Base-by-base conservation (phyloP, 2,888 invertebrate species). In the Adelognathus sp. region DNA sequence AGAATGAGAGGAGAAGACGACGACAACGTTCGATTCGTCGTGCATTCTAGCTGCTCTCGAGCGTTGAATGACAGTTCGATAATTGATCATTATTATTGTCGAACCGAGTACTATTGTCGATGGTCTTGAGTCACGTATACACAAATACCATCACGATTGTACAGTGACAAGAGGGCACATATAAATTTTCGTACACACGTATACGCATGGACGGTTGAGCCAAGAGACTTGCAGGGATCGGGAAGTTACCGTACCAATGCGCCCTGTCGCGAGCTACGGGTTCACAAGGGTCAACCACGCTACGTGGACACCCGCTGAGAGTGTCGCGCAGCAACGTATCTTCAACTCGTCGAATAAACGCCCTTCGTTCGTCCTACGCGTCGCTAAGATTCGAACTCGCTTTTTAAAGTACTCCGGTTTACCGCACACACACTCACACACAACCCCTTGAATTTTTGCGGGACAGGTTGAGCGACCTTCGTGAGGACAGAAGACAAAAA, bases 21-120 rank as follows among this genome's bases (percentile, higher is more conserved):
- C 75, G 81, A 79, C 78, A 78, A 70, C 83, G 84, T 82, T 86
- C 85, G 86, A 89, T 88, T 89, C 88, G 87, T 88, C 86, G 86
- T 86, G 88, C 89, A 90, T 90, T 89, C 87, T 54, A 86, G 84
- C 73, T 81, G 85, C 83, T 84, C 24, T 16, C 24, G 27, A 82
- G 83, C 86, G 82, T 88, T 88, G 88, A 90, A 90, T 89, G 89
- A 90, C 90, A 88, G 87, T 89, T 89, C 88, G 87, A 90, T 90
- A 90, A 90, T 90, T 89, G 89, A 90, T 90, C 90, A 88, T 89
- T 90, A 89, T 88, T 88, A 86, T 88, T 85, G 60, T 71, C 54
- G 41, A 66, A 41, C 39, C 50, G 63, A 83, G 84, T 69, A 81
- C 88, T 83, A 89, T 88, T 89, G 88, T 89, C 86, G 85, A 84